These are phyloP conservation scores for Drosophila lutescens DNA, from an alignment of 2,888 invertebrate species.

Conservation along the genomic window DNA sequence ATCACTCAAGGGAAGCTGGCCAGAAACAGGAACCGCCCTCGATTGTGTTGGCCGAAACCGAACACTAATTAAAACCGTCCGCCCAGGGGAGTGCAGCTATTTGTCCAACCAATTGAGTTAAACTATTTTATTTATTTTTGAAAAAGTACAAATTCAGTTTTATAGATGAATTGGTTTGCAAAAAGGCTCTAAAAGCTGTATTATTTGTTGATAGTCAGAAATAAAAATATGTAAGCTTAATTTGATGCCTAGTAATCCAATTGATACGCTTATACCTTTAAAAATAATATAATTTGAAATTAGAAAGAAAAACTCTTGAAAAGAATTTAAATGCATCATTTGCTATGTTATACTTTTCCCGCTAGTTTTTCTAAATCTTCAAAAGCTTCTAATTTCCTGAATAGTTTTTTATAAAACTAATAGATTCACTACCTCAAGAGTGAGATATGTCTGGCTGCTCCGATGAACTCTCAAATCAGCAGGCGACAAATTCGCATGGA, in stretches of 20 bases:
- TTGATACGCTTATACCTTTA: neutral
- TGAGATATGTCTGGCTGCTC: neutral
- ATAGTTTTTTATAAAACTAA: conserved; percentile 3
- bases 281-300: no score
- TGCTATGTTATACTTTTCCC: no score
- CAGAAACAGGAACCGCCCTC: conserved; percentile 26
- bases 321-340: no score
- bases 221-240: neutral
- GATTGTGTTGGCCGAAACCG: conserved; percentile 15
- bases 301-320: no score
- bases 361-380: no score
- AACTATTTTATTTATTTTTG: neutral
- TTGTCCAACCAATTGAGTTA: conserved; percentile 15
- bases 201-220: neutral
- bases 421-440: neutral
- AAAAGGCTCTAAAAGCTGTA: neutral
- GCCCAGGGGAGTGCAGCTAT: neutral
- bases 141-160: neutral
- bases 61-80: conserved; percentile 34
- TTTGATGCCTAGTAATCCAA: neutral
- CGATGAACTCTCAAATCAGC: conserved; percentile 44
- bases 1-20: conserved; percentile 56
- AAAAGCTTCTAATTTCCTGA: neutral
- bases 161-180: neutral
- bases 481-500: conserved; percentile 33